Evolutionary conservation across 2,888 invertebrate species (phyloP).

Genomic region (Troides helena): DNA sequence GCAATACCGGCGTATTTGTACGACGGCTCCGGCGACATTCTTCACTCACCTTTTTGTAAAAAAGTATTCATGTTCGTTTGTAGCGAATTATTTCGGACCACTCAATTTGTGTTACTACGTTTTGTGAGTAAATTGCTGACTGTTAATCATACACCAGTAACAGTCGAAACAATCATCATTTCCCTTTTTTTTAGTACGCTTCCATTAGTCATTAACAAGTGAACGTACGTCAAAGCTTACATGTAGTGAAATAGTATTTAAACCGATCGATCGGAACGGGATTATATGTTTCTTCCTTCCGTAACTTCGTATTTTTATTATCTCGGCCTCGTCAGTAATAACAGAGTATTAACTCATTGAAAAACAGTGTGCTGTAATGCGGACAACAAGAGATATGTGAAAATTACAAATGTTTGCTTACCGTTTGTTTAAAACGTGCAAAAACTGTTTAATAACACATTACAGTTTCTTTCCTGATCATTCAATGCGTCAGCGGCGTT

Average conservation of each 20-base stretch:
- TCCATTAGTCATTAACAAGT: constrained; percentile 45
- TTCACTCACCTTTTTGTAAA: constrained; percentile 41
- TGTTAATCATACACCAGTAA: background rate
- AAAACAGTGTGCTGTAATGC: constrained; percentile 45
- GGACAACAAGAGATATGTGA: constrained; percentile 51
- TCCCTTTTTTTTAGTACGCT: background rate
- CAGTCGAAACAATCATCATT: background rate
- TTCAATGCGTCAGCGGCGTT: background rate
- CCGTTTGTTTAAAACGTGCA: constrained; percentile 10
- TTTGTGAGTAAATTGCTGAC: constrained; percentile 1
- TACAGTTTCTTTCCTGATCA: background rate
- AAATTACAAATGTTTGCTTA: constrained; percentile 43
- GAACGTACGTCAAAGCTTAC: constrained; percentile 50
- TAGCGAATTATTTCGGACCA: constrained; percentile 17
- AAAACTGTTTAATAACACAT: constrained; percentile 24
- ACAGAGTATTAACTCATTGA: constrained; percentile 52
- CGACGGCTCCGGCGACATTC: constrained; percentile 48
- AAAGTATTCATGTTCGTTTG: constrained; percentile 35
- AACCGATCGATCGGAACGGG: constrained; percentile 52
- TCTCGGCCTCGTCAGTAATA: constrained; percentile 64
- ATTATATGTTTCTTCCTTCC: constrained; percentile 65
- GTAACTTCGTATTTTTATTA: constrained; percentile 47
- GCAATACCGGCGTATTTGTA: constrained; percentile 51
- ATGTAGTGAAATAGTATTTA: constrained; percentile 53
- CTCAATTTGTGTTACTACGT: background rate